Conservation (phyloP, 2,797 vertebrate genomes). For the Lepilemur septentrionalis region DNA sequence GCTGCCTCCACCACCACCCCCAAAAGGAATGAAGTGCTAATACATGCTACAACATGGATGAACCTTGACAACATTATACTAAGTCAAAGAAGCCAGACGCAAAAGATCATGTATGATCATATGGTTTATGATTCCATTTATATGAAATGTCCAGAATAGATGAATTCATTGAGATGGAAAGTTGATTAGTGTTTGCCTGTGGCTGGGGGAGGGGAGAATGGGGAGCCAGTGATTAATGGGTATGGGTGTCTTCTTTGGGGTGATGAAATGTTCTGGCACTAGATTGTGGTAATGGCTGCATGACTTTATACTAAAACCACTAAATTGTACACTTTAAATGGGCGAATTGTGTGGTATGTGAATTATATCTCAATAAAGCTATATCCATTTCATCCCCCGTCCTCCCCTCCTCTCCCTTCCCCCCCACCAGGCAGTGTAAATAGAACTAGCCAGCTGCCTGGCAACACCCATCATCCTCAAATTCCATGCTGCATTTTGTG, state of each 20-base stretch:
- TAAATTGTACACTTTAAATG: background rate
- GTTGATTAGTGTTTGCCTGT: background rate
- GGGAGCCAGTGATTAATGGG: background rate
- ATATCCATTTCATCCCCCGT: background rate
- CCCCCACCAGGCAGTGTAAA: background rate
- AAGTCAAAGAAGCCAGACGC: slow-evolving; percentile 38
- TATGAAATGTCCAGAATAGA: background rate
- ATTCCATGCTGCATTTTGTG: background rate
- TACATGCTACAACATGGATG: background rate
- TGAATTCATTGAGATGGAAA: slow-evolving; percentile 21
- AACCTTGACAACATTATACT: background rate
- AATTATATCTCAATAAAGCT: background rate
- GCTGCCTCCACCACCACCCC: too few species aligned
- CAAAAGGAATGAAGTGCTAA: slow-evolving; percentile 17
- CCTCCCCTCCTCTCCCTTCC: background rate
- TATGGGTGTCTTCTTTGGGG: background rate
- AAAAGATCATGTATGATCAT: background rate
- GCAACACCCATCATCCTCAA: background rate
- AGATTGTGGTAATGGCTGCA: background rate
- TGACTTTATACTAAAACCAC: background rate
- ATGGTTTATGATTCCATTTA: background rate
- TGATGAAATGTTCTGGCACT: slow-evolving; percentile 27
- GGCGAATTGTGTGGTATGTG: background rate
- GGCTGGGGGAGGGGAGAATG: background rate
- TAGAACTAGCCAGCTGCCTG: slow-evolving; percentile 16